Conservation (phyloP, 2,113 vertebrate species). For the Melanocharis versteri region DNA sequence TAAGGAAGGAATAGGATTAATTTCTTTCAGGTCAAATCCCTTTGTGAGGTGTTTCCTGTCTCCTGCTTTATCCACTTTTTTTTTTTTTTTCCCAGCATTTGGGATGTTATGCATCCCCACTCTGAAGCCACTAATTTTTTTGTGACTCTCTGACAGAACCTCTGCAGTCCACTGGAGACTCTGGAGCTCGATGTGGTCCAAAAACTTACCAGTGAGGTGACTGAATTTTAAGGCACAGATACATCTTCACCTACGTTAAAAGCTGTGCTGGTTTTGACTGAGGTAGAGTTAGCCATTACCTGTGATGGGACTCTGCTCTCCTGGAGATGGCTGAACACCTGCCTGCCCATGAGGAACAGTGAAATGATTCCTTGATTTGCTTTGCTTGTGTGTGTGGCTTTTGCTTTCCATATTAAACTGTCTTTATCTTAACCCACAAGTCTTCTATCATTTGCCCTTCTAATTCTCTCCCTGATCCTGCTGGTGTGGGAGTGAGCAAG, state of each 20-base stretch:
- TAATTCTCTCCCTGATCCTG: background rate
- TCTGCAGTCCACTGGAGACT: background rate
- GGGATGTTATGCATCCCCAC: background rate
- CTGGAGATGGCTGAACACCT: background rate
- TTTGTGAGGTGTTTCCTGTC: background rate
- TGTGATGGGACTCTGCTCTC: no score
- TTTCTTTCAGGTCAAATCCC: background rate
- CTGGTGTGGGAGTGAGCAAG: background rate
- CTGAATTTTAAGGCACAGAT: background rate
- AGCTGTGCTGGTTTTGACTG: background rate
- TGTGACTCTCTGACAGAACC: background rate
- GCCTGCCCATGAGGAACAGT: background rate
- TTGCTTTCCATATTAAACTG: background rate
- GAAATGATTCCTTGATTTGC: background rate
- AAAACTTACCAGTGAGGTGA: background rate
- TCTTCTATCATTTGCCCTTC: background rate
- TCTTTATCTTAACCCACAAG: background rate
- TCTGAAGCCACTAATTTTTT: background rate
- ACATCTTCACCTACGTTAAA: background rate
- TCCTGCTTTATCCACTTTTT: background rate
- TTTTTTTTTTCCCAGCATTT: background rate
- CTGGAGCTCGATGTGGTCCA: fast-evolving
- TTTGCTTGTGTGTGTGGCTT: background rate
- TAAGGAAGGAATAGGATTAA: background rate
- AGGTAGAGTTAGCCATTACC: background rate